Conservation (phyloP, 2,888 invertebrate genomes). For the Leucophenga montana region DNA sequence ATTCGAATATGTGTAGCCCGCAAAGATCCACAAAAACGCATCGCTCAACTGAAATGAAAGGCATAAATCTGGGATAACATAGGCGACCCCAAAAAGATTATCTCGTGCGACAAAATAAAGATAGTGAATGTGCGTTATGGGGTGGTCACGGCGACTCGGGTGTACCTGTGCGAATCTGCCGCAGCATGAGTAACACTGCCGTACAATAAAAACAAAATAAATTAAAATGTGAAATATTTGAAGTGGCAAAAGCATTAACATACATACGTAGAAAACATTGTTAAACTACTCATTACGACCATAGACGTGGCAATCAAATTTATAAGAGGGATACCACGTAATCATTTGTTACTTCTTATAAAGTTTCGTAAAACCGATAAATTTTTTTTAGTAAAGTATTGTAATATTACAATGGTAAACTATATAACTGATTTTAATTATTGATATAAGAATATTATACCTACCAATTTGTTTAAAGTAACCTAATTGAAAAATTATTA, state of each 20-base stretch:
- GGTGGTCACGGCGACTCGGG: not conserved
- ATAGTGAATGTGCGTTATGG: slow-evolving; percentile 23
- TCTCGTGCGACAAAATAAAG: slow-evolving; percentile 35
- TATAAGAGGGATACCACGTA: not conserved
- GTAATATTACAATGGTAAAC: too few species aligned
- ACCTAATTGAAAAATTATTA: too few species aligned
- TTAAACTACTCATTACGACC: too few species aligned
- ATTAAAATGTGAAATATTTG: slow-evolving; percentile 21
- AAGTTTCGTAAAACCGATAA: too few species aligned
- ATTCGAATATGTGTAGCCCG: not conserved
- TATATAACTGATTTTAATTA: too few species aligned
- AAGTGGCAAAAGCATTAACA: not conserved
- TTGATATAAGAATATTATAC: too few species aligned
- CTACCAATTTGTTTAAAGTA: too few species aligned
- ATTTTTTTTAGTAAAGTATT: too few species aligned
- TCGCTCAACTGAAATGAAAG: slow-evolving; percentile 56
- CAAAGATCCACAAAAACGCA: slow-evolving; percentile 42
- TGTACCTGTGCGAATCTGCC: slow-evolving; percentile 29
- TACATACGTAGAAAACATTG: not conserved
- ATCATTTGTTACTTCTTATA: not conserved
- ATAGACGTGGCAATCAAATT: too few species aligned
- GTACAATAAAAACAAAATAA: slow-evolving; percentile 21
- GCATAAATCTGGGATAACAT: slow-evolving; percentile 57
- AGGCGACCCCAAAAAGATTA: slow-evolving; percentile 51
- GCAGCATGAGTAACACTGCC: slow-evolving; percentile 48